Base-by-base conservation (phyloP, 2,113 vertebrate genomes). In the Apteryx owenii region DNA sequence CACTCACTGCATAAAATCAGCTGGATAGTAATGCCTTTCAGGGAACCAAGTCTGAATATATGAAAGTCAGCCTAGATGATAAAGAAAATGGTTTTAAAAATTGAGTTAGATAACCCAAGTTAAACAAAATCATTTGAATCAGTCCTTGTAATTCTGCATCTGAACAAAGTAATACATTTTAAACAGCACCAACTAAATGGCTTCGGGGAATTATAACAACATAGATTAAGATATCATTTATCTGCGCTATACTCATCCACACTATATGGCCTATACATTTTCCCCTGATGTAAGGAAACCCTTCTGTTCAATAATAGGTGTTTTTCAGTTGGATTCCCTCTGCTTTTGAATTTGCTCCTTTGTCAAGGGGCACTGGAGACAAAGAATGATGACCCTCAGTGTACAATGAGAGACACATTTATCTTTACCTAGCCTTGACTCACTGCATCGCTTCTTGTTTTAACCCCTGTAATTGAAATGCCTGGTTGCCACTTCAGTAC, bases 381-480 rank as follows among this genome's bases (percentile, higher is more conserved):
- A 65, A 73, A 81, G 72, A 85, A 4, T 9, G 20, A 65, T 81
- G 78, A 85, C 14, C 44, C 17, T 89, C n/a, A 44, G 71, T 31
- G 40, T 73, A 51, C 21, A 66, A 85, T 25, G 36, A n/a, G 36
- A 5, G 3, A 73, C 53, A 54, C 78, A 64, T 91, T 94, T 82
- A 48, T 96, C 89, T 90, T 96, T 92, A 91, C 85, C 68, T 85
- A 70, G 70, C 54, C 46, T 95, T 26, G 1, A 77, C 62, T 95
- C 65, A n/a, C 54, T 50, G 18, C 44, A 73, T 91, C 68, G 90
- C 29, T 75, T 96, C 71, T 95, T 25, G 50, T 77, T 92, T 92
- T 75, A 94, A 93, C 65, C 25, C 12, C 25, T 60, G 11, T 73
- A 91, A 83, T 95, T 94, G 95, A 88, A 95, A 89, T 80, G 36